Evolutionary conservation across 2,888 invertebrate genomes (phyloP).

Genomic region (Mythimna pallens): DNA sequence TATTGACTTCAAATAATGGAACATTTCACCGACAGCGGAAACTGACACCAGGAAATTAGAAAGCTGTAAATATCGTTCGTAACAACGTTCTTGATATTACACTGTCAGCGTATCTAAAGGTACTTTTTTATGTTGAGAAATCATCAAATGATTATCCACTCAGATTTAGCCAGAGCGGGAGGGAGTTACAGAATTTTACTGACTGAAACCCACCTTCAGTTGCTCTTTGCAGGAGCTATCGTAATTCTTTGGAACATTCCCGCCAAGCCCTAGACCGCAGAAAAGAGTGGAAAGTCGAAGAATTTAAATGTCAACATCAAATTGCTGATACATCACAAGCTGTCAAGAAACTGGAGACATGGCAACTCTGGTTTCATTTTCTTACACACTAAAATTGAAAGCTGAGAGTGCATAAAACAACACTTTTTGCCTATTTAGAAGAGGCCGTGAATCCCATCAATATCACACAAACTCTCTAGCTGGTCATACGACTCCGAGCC

Average conservation of each 20-base stretch:
- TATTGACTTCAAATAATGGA: slow-evolving; percentile 25
- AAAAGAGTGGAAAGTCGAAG: too few relatives aligned
- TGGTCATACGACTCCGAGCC: slow-evolving; percentile 35
- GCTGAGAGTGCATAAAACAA: slow-evolving; percentile 48
- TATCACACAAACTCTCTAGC: slow-evolving; percentile 54
- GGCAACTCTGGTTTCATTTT: slow-evolving; percentile 13
- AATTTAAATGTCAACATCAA: too few relatives aligned
- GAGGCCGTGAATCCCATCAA: slow-evolving; percentile 49
- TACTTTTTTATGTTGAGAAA: too few relatives aligned
- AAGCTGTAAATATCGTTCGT: slow-evolving; percentile 22
- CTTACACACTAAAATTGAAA: slow-evolving; percentile 22
- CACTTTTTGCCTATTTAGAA: slow-evolving; percentile 41
- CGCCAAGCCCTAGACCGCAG: too few relatives aligned
- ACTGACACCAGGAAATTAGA: slow-evolving; percentile 53
- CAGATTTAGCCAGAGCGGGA: too few relatives aligned
- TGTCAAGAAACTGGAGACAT: not conserved
- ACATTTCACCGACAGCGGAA: slow-evolving; percentile 7
- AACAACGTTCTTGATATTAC: slow-evolving; percentile 11
- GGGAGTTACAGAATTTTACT: too few relatives aligned
- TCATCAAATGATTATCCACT: too few relatives aligned
- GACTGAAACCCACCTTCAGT: too few relatives aligned
- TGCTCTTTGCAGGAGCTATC: too few relatives aligned
- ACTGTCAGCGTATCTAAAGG: slow-evolving; percentile 9
- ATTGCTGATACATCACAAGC: too few relatives aligned
- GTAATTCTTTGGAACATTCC: too few relatives aligned